A percentile compares a stretch with the other conserved stretches of the same genome.
Conservation (phyloP, 2,888 invertebrate genomes). For the Globia sparganii region DNA sequence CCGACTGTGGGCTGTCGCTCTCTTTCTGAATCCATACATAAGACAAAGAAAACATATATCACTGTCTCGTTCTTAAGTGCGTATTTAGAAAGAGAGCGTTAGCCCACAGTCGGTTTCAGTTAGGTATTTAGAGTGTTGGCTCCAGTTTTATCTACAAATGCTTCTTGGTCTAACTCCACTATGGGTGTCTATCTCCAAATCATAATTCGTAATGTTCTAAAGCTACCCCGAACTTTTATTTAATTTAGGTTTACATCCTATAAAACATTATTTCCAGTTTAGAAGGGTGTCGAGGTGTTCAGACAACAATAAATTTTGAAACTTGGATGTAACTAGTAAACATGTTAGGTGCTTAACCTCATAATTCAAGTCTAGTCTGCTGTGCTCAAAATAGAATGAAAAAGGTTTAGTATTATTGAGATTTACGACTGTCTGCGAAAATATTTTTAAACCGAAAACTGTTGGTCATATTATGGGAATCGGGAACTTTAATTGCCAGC, state of each 20-base stretch:
- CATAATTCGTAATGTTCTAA: too few species aligned
- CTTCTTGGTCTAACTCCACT: not conserved
- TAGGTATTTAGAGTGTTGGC: too few species aligned
- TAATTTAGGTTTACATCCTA: not conserved
- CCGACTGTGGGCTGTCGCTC: too few species aligned
- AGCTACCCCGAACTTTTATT: not conserved
- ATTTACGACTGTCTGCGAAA: conserved; percentile 45
- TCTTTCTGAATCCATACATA: too few species aligned
- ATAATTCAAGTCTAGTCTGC: conserved; percentile 43
- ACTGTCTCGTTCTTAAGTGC: too few species aligned
- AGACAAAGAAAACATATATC: too few species aligned
- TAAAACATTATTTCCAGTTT: conserved; percentile 20
- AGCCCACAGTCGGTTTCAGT: too few species aligned
- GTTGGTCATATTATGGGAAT: too few species aligned
- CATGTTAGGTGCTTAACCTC: conserved; percentile 49
- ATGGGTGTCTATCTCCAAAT: not conserved
- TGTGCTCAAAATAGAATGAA: conserved; percentile 21
- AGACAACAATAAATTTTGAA: conserved; percentile 55
- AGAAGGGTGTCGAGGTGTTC: conserved; percentile 20
- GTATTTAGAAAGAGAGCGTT: too few species aligned
- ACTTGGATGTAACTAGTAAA: conserved; percentile 48
- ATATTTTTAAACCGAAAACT: not conserved
- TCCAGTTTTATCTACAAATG: too few species aligned
- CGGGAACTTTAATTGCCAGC: not conserved
- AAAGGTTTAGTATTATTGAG: conserved; percentile 20